Evolutionary conservation across 2,113 vertebrate genomes (phyloP), one percentile per base, ranked within the genome.

Genomic region (Dinomys branickii): DNA sequence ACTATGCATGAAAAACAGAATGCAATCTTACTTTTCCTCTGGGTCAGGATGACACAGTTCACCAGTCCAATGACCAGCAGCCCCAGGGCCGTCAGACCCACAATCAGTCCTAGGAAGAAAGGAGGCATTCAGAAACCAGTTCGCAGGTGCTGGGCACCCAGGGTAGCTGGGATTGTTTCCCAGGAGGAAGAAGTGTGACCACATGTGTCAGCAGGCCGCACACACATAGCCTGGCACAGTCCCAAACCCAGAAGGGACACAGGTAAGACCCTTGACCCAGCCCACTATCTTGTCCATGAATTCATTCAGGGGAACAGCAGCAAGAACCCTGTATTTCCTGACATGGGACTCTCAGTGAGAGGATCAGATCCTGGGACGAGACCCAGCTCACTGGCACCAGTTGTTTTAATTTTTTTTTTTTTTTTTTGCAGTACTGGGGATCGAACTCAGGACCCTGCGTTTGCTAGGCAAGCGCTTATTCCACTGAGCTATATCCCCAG

Each of bases 21-120:
- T 0, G 20, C n/a, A 95, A 19, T 33, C 98, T 98, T 97, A 99
- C 98, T 98, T 97, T 94, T 98, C 90, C 65, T 98, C 89, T 88
- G 97, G 10, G 94, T 97, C 28, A 97, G 0, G 20, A 98, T 94
- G 81, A 96, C 83, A 52, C 90, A 94, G 77, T 94, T 88, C 50
- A 80, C 54, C 73, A 75, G 47, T 38, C 20, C 91, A 4, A 98
- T 35, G 7, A 94, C 0, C 0, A 96, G 44, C 61, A 98, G 58
- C 2, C 85, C 7, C 41, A 93, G 61, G 59, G 67, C 54, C 0
- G 88, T 94, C 78, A 97, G 13, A 1, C 97, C 98, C 14, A 96
- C 92, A 2, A 97, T 96, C 85, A 96, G 85, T n/a, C 96, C 98
- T 98, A 38, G n/a, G 80, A 80, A 85, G 59, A 86, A 50, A 41